Base-by-base conservation (phyloP, 2,888 invertebrate genomes). In the Apoda limacodes region DNA sequence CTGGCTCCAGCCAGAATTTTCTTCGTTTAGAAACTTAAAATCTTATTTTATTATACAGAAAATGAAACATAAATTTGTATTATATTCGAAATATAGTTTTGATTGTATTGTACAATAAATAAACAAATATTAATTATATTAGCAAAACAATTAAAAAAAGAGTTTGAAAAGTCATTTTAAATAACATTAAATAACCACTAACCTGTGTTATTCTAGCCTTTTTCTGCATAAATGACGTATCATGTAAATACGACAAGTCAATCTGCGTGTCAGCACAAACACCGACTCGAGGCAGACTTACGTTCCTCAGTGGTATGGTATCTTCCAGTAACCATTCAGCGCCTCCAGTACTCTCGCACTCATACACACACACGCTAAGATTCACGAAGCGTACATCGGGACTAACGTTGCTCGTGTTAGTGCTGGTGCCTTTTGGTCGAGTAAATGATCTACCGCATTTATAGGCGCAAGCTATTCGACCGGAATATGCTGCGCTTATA, bases 401-500 rank as follows among this genome's bases (percentile, higher is more conserved):
- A 5, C 53, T 41, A 12, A 45, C 42, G 35, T 39, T 60, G 1
- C 89, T 89, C 4, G 88, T 71, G 43, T 91, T 90, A 9, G 90
- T 88, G 0, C 57, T 45, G 50, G 87, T 87, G 9, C 91, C 92
- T 58, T 96, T 95, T 47, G 89, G 89, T 0, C 93, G 82, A 0
- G 93, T 93, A 62, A 94, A 94, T 7, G 93, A 93, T 40, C 92
- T 89, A 1, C 95, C 94, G 55, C 93, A 91, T 58, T 97, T 95
- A 67, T 97, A 98, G 3, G 98, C 98, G 67, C 97, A 95, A 0
- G 99, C 98, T 31, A 99, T 90, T 25, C 99, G 86, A 0, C 98
- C 98, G 34, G 95, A 97, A 72, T 98, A 99, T 0, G 98, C 98
- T 19, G 98, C 97, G 62, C 95, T 95, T 37, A 99, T 92, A 64